Conservation (phyloP, 2,113 vertebrate species). For the Bubo scandiacus region DNA sequence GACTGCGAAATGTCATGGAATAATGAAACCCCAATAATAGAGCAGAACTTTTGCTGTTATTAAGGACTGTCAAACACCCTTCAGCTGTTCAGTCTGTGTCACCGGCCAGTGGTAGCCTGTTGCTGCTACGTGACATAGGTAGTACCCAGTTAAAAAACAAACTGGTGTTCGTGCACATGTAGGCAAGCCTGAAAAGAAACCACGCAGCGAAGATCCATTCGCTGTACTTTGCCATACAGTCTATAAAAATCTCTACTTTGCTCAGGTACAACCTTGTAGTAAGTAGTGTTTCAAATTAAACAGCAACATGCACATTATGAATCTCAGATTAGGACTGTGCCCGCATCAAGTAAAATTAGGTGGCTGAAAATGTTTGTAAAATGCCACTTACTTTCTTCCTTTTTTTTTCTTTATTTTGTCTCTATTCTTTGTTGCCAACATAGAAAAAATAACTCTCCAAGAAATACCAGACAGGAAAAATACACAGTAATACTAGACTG, state of each 20-base stretch:
- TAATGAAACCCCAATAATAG: background rate
- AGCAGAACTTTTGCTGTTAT: background rate
- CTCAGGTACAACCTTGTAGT: background rate
- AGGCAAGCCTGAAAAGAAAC: background rate
- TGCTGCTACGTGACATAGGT: background rate
- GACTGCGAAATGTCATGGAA: background rate
- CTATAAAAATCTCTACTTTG: constrained; percentile 36
- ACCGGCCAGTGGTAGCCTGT: background rate
- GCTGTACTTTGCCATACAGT: background rate
- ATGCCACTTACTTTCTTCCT: background rate
- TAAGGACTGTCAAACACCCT: background rate
- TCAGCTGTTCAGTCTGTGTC: background rate
- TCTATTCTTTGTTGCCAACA: constrained; percentile 34
- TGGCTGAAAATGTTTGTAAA: constrained; percentile 30
- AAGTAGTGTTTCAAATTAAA: constrained; percentile 59
- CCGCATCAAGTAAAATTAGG: constrained; percentile 59
- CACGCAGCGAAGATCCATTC: background rate
- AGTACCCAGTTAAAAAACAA: background rate
- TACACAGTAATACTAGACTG: constrained; percentile 43
- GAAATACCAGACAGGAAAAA: constrained; percentile 28
- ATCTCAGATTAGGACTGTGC: constrained; percentile 63
- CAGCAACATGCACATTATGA: background rate
- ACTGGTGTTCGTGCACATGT: background rate
- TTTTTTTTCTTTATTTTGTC: background rate
- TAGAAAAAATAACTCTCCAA: constrained; percentile 31